Conservation (phyloP, 2,888 invertebrate genomes). For the Marasmarcha lunaedactyla region DNA sequence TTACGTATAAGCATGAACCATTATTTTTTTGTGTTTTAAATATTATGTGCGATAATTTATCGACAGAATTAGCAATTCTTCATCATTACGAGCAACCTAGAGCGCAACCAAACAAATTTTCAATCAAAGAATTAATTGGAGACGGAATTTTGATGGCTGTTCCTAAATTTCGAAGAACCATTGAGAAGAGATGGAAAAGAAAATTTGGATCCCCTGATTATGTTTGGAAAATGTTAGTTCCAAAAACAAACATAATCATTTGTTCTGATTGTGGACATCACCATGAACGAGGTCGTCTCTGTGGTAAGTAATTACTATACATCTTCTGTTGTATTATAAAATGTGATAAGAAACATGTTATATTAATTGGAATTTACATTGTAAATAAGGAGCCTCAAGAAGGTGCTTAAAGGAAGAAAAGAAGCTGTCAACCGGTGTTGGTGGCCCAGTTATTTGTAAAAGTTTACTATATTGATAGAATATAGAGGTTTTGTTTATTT, state of each 20-base stretch:
- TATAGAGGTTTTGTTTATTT: too few relatives aligned
- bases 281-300: constrained; percentile 82
- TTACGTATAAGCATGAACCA: too few relatives aligned
- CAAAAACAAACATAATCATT: constrained; percentile 79
- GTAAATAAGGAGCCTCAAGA: too few relatives aligned
- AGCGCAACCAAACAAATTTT: constrained; percentile 35
- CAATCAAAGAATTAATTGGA: constrained; percentile 74
- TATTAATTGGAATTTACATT: too few relatives aligned
- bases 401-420: too few relatives aligned
- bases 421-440: too few relatives aligned
- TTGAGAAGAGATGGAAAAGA: constrained; percentile 80
- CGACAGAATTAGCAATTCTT: too few relatives aligned
- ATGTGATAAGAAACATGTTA: neutral
- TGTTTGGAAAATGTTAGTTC: constrained; percentile 76
- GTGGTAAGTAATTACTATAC: constrained; percentile 75
- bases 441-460: too few relatives aligned
- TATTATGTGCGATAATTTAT: too few relatives aligned
- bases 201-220: constrained; percentile 79
- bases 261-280: constrained; percentile 89
- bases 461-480: too few relatives aligned
- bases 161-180: constrained; percentile 80
- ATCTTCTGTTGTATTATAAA: neutral
- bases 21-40: too few relatives aligned
- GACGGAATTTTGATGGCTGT: constrained; percentile 86
- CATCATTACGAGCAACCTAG: constrained; percentile 6